Conservation (phyloP, 2,888 invertebrate species). For the Pemphredon lugubris region DNA sequence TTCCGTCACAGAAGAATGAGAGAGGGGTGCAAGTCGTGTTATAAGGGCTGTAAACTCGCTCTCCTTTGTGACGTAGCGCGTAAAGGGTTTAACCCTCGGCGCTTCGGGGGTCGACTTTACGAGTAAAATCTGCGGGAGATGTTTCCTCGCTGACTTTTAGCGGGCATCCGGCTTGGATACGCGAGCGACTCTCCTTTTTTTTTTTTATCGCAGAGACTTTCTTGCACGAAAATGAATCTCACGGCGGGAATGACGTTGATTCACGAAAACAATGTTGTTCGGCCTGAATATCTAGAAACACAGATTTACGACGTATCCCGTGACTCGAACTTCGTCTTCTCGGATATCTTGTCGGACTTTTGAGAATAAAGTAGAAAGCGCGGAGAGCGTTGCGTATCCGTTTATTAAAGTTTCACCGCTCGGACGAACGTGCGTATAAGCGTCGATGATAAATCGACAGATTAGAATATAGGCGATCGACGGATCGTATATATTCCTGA, state of each 20-base stretch:
- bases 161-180: slow-evolving; percentile 11
- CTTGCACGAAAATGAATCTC: slow-evolving; percentile 18
- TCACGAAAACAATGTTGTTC: neutral
- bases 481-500: neutral
- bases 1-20: slow-evolving; percentile 63
- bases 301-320: neutral
- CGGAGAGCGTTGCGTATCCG: no score
- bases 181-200: neutral
- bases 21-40: slow-evolving; percentile 48
- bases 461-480: slow-evolving; percentile 34
- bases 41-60: slow-evolving; percentile 66
- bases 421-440: neutral
- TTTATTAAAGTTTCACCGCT: slow-evolving; percentile 23
- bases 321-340: slow-evolving; percentile 7
- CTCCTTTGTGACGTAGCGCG: slow-evolving; percentile 74
- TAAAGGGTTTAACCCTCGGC: slow-evolving; percentile 70
- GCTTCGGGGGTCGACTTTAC: slow-evolving; percentile 41
- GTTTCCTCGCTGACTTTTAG: slow-evolving; percentile 50
- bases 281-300: neutral
- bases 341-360: no score
- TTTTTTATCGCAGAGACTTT: slow-evolving; percentile 12
- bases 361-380: no score
- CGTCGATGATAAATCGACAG: slow-evolving; percentile 14
- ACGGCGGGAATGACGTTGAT: neutral
- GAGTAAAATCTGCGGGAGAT: slow-evolving; percentile 43